Conservation (phyloP, 35 echinoderm and acorn worm genomes). For the Ophioderma brevispina region DNA sequence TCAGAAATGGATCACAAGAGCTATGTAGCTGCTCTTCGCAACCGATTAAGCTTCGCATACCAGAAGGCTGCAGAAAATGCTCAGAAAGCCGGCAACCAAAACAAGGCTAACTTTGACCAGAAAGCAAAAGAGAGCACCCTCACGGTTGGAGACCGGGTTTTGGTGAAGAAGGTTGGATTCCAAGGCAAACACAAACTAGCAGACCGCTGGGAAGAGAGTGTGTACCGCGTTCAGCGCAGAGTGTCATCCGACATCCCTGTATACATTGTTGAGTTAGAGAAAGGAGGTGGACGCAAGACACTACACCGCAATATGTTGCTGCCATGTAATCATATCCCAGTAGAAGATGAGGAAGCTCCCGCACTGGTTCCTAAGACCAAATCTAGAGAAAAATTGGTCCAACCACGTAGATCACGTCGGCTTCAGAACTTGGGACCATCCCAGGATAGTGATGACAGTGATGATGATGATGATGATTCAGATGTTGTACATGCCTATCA, state of each 20-base stretch:
- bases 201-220: neutral
- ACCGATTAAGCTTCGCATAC: constrained; percentile 8
- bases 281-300: neutral
- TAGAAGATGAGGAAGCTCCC: neutral
- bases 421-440: too few relatives aligned
- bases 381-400: too few relatives aligned
- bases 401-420: too few relatives aligned
- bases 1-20: neutral
- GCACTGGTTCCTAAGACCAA: neutral
- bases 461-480: too few relatives aligned
- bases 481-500: too few relatives aligned
- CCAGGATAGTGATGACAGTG: too few relatives aligned
- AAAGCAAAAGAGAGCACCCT: neutral
- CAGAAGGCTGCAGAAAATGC: neutral
- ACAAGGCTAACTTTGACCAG: neutral
- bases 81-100: too few relatives aligned
- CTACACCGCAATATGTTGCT: constrained; percentile 18
- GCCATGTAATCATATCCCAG: constrained; percentile 8
- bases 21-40: neutral
- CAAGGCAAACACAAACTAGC: constrained; percentile 27
- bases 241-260: neutral
- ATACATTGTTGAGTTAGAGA: neutral
- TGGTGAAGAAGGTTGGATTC: constrained; percentile 14
- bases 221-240: neutral
- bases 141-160: neutral